Conservation (phyloP, 2,888 invertebrate genomes). For the Laspeyria flexula region DNA sequence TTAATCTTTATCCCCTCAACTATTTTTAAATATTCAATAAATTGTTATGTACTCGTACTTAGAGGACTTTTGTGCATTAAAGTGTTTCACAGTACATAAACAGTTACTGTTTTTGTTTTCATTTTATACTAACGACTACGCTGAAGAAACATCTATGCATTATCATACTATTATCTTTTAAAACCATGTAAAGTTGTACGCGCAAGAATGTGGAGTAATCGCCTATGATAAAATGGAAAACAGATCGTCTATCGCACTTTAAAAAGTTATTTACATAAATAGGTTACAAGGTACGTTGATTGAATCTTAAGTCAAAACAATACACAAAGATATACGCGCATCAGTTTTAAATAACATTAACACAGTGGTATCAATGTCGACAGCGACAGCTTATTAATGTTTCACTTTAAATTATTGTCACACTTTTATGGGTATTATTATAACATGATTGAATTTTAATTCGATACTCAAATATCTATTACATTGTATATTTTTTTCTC, state of each 20-base stretch:
- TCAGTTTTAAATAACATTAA: background rate
- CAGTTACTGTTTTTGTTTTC: conserved; percentile 44
- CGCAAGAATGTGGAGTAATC: conserved; percentile 63
- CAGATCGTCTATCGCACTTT: conserved; percentile 51
- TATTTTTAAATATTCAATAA: conserved; percentile 5
- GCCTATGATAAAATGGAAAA: conserved; percentile 59
- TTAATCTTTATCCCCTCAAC: background rate
- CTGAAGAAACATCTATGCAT: conserved; percentile 59
- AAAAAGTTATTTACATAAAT: conserved; percentile 54
- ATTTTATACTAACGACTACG: conserved; percentile 52
- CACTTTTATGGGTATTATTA: background rate
- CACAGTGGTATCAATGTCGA: background rate
- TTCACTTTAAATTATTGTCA: background rate
- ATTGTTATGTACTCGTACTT: background rate
- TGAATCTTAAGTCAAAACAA: conserved; percentile 47
- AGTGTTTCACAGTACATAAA: conserved; percentile 35
- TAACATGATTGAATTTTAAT: background rate
- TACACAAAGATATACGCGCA: conserved; percentile 11
- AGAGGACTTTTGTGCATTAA: background rate
- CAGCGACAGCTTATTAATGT: background rate
- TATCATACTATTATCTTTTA: conserved; percentile 71
- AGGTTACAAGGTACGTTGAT: conserved; percentile 52
- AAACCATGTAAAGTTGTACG: conserved; percentile 62
- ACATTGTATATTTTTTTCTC: background rate
- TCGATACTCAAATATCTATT: background rate